Evolutionary conservation across 2,888 invertebrate genomes (phyloP).

Genomic region (Chloromyia formosa): DNA sequence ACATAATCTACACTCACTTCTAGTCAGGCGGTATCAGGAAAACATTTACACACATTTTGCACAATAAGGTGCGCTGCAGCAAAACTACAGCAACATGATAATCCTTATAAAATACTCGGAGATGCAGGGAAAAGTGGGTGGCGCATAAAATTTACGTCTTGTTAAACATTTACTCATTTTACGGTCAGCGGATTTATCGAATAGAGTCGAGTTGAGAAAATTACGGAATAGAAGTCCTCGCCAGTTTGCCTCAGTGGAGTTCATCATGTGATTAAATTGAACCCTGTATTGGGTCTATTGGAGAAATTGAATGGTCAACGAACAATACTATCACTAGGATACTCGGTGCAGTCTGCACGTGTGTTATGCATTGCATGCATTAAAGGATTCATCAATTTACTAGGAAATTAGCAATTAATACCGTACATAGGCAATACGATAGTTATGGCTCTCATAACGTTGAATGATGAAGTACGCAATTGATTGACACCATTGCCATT

Average conservation of each 20-base stretch:
- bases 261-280: background rate
- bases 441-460: no score
- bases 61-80: background rate
- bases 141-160: background rate
- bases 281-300: no score
- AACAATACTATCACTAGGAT: no score
- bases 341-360: no score
- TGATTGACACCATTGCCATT: no score
- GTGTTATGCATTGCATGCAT: no score
- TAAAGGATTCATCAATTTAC: no score
- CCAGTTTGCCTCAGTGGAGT: background rate
- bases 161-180: constrained; percentile 10
- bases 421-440: no score
- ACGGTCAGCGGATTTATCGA: background rate
- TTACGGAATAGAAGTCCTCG: background rate
- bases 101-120: background rate
- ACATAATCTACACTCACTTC: background rate
- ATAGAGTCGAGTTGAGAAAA: background rate
- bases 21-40: background rate
- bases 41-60: background rate
- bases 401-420: no score
- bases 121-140: background rate
- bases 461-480: no score
- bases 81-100: background rate
- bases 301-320: no score